Evolutionary conservation across 2,797 vertebrate genomes (phyloP).

Genomic region (Catostomus latipinnis): DNA sequence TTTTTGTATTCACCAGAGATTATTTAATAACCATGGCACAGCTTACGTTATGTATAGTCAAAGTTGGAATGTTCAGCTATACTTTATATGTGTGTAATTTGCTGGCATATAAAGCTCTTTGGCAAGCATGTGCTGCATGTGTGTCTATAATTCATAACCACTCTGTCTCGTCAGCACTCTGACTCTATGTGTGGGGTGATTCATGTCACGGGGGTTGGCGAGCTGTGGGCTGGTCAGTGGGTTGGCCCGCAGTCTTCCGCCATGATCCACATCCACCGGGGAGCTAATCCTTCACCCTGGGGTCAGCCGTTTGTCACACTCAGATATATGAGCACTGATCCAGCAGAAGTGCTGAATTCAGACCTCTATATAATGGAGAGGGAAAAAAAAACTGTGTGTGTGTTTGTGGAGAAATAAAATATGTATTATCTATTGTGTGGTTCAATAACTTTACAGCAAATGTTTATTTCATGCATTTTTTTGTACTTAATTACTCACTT

Average conservation of each 20-base stretch:
- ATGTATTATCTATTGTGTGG: conserved; percentile 22
- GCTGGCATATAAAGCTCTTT: background rate
- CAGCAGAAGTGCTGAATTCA: conserved; percentile 49
- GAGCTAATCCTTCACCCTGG: conserved; percentile 33
- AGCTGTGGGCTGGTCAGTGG: conserved; percentile 39
- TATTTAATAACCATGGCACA: too few species aligned
- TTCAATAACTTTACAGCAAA: conserved; percentile 1
- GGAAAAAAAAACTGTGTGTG: conserved; percentile 5
- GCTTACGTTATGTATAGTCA: too few species aligned
- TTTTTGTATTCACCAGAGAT: too few species aligned
- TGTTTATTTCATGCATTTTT: conserved; percentile 3
- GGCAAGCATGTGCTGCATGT: background rate
- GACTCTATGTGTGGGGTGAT: conserved; percentile 17
- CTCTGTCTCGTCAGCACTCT: conserved; percentile 49
- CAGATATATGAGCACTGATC: conserved; percentile 46
- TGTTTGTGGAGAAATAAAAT: conserved; percentile 1
- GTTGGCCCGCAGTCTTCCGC: conserved; percentile 29
- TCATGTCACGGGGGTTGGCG: conserved; percentile 33
- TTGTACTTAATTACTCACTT: background rate
- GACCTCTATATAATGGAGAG: conserved; percentile 11
- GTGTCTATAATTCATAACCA: conserved; percentile 39
- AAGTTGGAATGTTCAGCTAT: background rate
- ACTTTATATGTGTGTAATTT: conserved; percentile 3
- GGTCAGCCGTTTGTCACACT: conserved; percentile 47
- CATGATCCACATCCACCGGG: conserved; percentile 42